Evolutionary conservation across 2,888 invertebrate genomes (phyloP), one percentile per base, ranked within the genome.

Genomic region (Oscheius sp.): DNA sequence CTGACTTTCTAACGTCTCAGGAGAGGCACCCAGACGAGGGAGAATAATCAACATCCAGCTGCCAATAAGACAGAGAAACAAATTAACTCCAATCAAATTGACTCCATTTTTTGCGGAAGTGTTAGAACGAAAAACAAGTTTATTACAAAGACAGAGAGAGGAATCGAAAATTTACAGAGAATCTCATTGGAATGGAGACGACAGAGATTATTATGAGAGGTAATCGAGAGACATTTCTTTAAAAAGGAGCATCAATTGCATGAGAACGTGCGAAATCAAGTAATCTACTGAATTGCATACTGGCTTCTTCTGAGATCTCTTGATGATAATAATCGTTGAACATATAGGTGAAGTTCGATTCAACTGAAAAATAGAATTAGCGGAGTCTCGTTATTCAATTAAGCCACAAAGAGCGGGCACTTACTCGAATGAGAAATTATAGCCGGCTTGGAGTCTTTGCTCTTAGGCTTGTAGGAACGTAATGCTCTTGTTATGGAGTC

Each of bases 291-390:
- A 61, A 61, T 6, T 42, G 25, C 12, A 42, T 42, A 15, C 31
- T 42, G 31, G 45, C 42, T 20, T 61, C 61, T 15, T 61, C 25
- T 42, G 61, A 20, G 29, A 61, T 39, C 27, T 42, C 46, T 2
- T 61, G 25, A 4, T n/a, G 45, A 45, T 45, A 61, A 29, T 27
- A 45, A n/a, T 61, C 61, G 31, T 61, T 42, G 29, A 61, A 61
- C 6, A 25, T 15, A 29, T 61, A 61, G 45, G 61, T 61, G n/a
- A 61, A 61, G 27, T 61, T 61, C 10, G 61, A 42, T 29, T 45
- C 61, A 15, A 23, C 61, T 61, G 45, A 61, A 61, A 61, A 42
- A 23, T 23, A 37, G 10, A 57, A 37, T 8, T 34, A 12, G 12
- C 15, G 4, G 5, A 29, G 29, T 17, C 15, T 23, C 15, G 3